Base-by-base conservation (phyloP, 2,888 invertebrate genomes). In the Sinodicranocentrus sp. region DNA sequence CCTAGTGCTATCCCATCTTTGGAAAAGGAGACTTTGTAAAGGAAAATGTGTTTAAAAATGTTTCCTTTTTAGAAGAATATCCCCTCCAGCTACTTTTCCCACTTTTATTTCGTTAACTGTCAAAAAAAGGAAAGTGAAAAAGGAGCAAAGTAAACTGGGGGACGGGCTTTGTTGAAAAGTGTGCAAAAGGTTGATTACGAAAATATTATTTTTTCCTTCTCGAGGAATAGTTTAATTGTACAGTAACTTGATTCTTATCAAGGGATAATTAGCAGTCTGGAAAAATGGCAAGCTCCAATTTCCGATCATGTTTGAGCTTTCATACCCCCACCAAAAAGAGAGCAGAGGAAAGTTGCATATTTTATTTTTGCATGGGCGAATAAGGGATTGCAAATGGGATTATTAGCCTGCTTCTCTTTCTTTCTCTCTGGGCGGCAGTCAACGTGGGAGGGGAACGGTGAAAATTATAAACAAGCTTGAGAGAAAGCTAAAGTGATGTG, bases 241-340 rank as follows among this genome's bases (percentile, higher is more conserved):
- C 19, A 21, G 65, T 65, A 65, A 65, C 65, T 39, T 65, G 65
- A 65, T 65, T 39, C 43, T 65, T 65, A 65, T 65, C 65, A 65
- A 43, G 23, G 1, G 65, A 65, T 65, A 65, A 65, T 39, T 65
- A 65, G 65, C 65, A 65, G 65, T 61, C 17, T 43, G 65, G 39
- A 39, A 43, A 65, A 65, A 44, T 65, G 39, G 65, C 65, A 65
- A 65, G 65, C 65, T 65, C 65, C 65, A 65, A 65, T 65, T 65
- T 65, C 65, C 65, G 65, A 65, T 39, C 39, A 5, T 28, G 17
- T 17, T 61, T 26, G 5, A 33, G 33, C 33, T 33, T 33, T n/a
- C n/a, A 33, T 33, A 6, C 33, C 33, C 15, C 48, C n/a, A 10
- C n/a, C 48, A 48, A 48, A 48, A 48, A 48, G 48, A 10, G 23